Base-by-base conservation (phyloP, 2,113 vertebrate species). In the Irena cyanogastra region DNA sequence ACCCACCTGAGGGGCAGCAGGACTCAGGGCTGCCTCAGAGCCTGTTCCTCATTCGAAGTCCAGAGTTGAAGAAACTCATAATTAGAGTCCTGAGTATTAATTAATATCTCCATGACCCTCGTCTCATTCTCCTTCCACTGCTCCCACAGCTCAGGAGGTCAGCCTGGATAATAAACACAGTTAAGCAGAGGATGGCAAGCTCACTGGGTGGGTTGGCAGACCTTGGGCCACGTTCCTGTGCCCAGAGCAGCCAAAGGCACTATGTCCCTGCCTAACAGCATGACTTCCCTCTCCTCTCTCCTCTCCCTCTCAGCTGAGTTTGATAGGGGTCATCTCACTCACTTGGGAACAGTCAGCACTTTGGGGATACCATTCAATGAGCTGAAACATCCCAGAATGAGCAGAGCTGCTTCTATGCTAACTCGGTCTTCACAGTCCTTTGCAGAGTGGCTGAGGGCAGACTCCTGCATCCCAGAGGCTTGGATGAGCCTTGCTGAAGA, bases 61-160 rank as follows among this genome's bases (percentile, higher is more conserved):
- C 27, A 24, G 30, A 41, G 76, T 75, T 90, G 83, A 95, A 95
- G 89, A 93, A 96, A 95, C 91, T 95, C 1, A 0, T 89, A 93
- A 95, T 97, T 97, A 96, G 83, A 95, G 76, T 75, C 60, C 76
- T 87, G 91, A 95, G 89, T 93, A 96, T 87, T 93, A 97, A 96
- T 94, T 96, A 96, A 95, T 97, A 95, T 97, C 91, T 74, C 83
- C 13, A 20, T 89, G 95, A 94, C 90, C 89, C 93, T 87, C 86
- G 79, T 92, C 79, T 92, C 68, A 52, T 92, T 81, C 88, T 96
- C 80, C 83, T 96, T 90, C 39, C 56, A 68, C 47, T 10, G 39
- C 63, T 92, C 64, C 47, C 64, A 83, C 63, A 59, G 85, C 79
- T 92, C 79, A 90, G 83, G 68, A 92, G 94, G 80, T 81, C 76